Base-by-base conservation (phyloP, 1,140 invertebrate species). In the Piezodorus guildinii region DNA sequence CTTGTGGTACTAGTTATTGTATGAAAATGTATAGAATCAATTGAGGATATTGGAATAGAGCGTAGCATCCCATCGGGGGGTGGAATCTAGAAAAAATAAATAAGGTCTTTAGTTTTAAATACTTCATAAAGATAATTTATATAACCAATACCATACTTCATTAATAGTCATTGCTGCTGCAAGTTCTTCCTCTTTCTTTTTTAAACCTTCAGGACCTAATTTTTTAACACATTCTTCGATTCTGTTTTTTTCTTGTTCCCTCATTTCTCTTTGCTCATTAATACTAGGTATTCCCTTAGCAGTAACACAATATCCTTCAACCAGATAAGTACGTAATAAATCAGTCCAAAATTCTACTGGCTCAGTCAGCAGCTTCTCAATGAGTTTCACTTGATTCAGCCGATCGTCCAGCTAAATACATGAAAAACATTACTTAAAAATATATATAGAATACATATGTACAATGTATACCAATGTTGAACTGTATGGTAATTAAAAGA, bases 101-200 rank as follows among this genome's bases (percentile, higher is more conserved):
- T 39, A 39, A 39, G 6, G 9, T 1, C 12, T 39, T 39, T 6
- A 39, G 34, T 39, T 39, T 8, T 39, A 39, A 10, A 10, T 12
- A 39, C 34, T 10, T 10, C 6, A 39, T 39, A 10, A 5, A 10
- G 12, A 39, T 39, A 10, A 39, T 39, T 39, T 39, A 1, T 10
- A 39, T 3, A 30, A 30, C 3, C 27, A 39, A 49, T 23, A 17
- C 30, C 65, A 68, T 75, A 89, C 85, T 72, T 90, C 87, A 77
- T 93, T 94, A 67, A 81, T 80, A 62, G 81, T 77, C 66, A 88
- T 82, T 1, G 91, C 88, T 51, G 83, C 77, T 52, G 81, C 73
- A 0, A 94, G 71, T 65, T 78, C 74, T 65, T 81, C 74, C 10
- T 73, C 79, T 72, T 84, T 85, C 62, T 82, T 68, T 27, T 80